Percentiles rank a stretch among this genome's conserved stretches.
These are phyloP conservation scores for Teleogryllus occipitalis DNA, from an alignment of 1,140 invertebrate species.

Conservation along the genomic window DNA sequence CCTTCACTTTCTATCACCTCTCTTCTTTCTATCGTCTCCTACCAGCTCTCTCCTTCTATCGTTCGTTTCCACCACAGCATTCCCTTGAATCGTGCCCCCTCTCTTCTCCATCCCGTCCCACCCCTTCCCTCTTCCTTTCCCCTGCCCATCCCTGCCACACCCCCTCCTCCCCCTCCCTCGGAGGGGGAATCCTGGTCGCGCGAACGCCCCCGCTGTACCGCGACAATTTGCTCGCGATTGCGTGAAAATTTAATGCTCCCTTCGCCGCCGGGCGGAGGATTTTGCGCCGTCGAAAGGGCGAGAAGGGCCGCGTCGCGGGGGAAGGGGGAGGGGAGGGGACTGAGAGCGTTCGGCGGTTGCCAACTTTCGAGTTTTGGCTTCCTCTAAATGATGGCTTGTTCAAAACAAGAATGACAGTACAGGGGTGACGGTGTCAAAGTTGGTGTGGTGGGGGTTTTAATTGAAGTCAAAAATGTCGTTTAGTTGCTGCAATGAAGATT, in stretches of 20 bases:
- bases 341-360: background rate
- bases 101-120: background rate
- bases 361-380: background rate
- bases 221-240: background rate
- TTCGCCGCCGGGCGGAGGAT: background rate
- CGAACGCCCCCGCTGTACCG: background rate
- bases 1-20: too few species aligned
- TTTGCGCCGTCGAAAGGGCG: background rate
- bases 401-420: too few species aligned
- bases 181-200: background rate
- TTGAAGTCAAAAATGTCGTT: too few species aligned
- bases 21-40: too few species aligned
- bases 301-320: too few species aligned
- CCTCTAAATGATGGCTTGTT: background rate
- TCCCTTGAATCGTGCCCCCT: background rate
- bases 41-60: too few species aligned
- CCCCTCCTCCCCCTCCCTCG: too few species aligned
- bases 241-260: conserved; percentile 1
- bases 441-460: too few species aligned
- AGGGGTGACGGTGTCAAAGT: too few species aligned
- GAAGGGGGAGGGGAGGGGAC: background rate
- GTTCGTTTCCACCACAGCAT: background rate
- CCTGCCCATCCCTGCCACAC: too few species aligned
- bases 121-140: background rate
- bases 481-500: too few species aligned